phyloP scores from a whole-genome alignment of 2,113 vertebrate species.

The Gallinago undulata region DNA sequence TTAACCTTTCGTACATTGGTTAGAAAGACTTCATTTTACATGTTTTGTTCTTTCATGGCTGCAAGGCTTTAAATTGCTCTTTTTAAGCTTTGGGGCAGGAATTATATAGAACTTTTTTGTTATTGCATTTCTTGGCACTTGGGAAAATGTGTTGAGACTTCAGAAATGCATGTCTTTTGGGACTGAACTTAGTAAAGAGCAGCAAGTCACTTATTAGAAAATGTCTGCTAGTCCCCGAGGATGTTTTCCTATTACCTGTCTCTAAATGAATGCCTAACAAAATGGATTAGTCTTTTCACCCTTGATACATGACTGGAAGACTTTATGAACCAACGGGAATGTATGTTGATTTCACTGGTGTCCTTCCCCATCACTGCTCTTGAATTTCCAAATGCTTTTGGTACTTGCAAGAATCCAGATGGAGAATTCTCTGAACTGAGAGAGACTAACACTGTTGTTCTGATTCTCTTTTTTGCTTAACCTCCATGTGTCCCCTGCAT shows the following conservation, averaged over 20 bases:
- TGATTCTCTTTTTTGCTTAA: constrained; percentile 28
- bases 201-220: constrained; percentile 36
- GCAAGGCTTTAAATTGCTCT: not conserved
- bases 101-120: not conserved
- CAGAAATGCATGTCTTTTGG: constrained; percentile 10
- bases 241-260: constrained; percentile 33
- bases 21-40: not conserved
- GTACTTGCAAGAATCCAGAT: not conserved
- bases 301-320: constrained; percentile 4
- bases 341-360: not conserved
- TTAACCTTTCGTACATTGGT: not conserved
- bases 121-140: not conserved
- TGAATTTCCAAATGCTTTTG: constrained; percentile 7
- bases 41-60: not conserved
- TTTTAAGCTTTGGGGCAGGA: not conserved
- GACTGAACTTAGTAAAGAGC: not conserved
- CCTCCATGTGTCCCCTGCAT: constrained; percentile 21
- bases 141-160: not conserved
- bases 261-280: constrained; percentile 41
- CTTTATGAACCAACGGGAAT: not conserved
- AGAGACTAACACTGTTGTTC: not conserved
- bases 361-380: not conserved
- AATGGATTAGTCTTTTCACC: constrained; percentile 42
- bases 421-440: not conserved
- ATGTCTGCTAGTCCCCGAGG: not conserved